A percentile compares a stretch with the other conserved stretches of the same genome.
These are phyloP conservation scores for Apogon talboti DNA, from an alignment of 2,797 vertebrate species.

Conservation along the genomic window DNA sequence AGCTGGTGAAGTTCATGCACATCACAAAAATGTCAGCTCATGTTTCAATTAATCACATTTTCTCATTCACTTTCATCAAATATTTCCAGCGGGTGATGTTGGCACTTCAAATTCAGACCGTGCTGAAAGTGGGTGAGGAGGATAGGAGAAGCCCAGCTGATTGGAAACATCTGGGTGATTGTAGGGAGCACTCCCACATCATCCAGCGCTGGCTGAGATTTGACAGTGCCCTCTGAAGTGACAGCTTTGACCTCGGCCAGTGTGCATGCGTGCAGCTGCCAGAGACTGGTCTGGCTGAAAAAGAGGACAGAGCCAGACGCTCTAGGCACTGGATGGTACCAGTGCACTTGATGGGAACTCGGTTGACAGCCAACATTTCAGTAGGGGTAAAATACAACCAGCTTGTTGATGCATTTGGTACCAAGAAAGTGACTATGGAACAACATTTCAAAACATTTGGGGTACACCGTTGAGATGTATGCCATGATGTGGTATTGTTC, in stretches of 20 bases:
- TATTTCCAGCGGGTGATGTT: slow-evolving; percentile 42
- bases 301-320: slow-evolving; percentile 77
- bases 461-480: slow-evolving; percentile 36
- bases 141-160: slow-evolving; percentile 80
- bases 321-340: slow-evolving; percentile 79
- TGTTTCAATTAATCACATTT: slow-evolving; percentile 58
- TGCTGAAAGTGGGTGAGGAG: slow-evolving; percentile 52
- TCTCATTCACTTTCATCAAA: slow-evolving; percentile 44
- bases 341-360: slow-evolving; percentile 75
- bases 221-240: slow-evolving; percentile 85
- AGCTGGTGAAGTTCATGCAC: neutral
- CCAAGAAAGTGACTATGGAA: slow-evolving; percentile 50
- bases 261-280: slow-evolving; percentile 81
- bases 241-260: slow-evolving; percentile 86
- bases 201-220: slow-evolving; percentile 82
- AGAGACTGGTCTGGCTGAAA: slow-evolving; percentile 73
- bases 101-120: slow-evolving; percentile 47
- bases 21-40: slow-evolving; percentile 46
- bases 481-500: slow-evolving; percentile 47
- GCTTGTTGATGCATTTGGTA: slow-evolving; percentile 61
- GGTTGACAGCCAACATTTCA: slow-evolving; percentile 75
- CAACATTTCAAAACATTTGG: slow-evolving; percentile 59
- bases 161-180: slow-evolving; percentile 87
- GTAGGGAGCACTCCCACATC: slow-evolving; percentile 83
- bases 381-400: slow-evolving; percentile 68